Base-by-base conservation (phyloP, 2,113 vertebrate genomes). In the Thinocorus orbignyianus region DNA sequence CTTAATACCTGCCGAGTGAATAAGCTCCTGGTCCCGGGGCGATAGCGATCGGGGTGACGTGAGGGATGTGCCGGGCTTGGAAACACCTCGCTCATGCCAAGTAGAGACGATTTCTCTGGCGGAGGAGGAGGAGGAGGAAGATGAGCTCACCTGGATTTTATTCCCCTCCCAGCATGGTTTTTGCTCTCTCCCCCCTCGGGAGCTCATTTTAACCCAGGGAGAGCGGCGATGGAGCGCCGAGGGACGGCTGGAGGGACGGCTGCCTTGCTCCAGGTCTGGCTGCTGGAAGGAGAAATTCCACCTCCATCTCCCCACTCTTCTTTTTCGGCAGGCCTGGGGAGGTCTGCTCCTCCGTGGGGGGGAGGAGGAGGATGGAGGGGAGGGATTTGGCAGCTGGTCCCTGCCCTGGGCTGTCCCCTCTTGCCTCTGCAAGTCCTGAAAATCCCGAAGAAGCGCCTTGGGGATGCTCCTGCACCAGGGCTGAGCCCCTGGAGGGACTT, bases 141-240 rank as follows among this genome's bases (percentile, higher is more conserved):
- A 72, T 91, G 92, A 95, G 88, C 94, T 96, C 94, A 91, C 95
- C 95, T 96, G 92, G 55, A 14, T 91, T 93, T 91, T 70, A 73
- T 81, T 93, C 85, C 92, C 90, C 85, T 96, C 92, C 94, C 95
- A 93, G 88, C 78, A 33, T 2, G 10, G 46, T 6, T 95, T 91
- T 91, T 89, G 35, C 92, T 93, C 64, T 89, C 64, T 86, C 41
- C 68, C 22, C 2, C 35, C 46, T 90, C 2, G 55, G 85, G 94
- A 90, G 31, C 73, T 61, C n/a, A 70, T 95, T 96, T 95, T 84
- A 90, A 80, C 44, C 3, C 3, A 23, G 84, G 68, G 90, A 69
- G 68, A 11, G 46, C 17, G 79, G 76, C 0, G n/a, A 92, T 94
- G 94, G 95, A 94, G 77, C 25, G 1, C 33, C 3, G 13, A 26